phyloP scores from a whole-genome alignment of 92 coral and sea anemone species.

The Scolanthus callimorphus region DNA sequence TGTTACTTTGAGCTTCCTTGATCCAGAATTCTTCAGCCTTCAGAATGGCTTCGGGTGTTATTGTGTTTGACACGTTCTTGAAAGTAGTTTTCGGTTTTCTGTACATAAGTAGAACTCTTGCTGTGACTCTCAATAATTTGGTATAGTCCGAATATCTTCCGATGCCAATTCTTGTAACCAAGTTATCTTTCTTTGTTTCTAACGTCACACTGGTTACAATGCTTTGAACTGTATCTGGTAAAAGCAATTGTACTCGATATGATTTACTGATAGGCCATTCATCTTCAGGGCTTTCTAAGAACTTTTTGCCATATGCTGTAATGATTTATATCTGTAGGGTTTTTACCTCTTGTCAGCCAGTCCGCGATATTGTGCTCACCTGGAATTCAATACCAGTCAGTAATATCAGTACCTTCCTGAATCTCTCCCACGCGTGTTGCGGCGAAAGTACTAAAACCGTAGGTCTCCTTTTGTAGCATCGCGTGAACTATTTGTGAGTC shows the following conservation, averaged over 20 bases:
- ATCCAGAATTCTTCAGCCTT: constrained; percentile 41
- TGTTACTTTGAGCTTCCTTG: constrained; percentile 13
- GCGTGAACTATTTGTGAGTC: constrained; percentile 55
- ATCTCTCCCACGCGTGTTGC: too few relatives aligned
- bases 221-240: constrained; percentile 4
- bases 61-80: constrained; percentile 13
- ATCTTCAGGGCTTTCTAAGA: constrained; percentile 27
- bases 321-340: constrained; percentile 37
- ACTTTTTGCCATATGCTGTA: constrained; percentile 54
- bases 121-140: constrained; percentile 18
- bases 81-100: constrained; percentile 12
- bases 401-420: constrained; percentile 27
- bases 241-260: background rate
- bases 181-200: background rate
- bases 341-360: constrained; percentile 49
- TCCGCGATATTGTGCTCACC: constrained; percentile 49
- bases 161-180: constrained; percentile 8
- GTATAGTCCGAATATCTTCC: constrained; percentile 2
- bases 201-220: background rate
- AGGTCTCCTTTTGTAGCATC: constrained; percentile 50
- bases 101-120: constrained; percentile 17
- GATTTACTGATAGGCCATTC: constrained; percentile 17
- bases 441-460: constrained; percentile 54
- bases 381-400: constrained; percentile 43
- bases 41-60: constrained; percentile 3